Base-by-base conservation (phyloP, 2,113 vertebrate species). In the Sylvia atricapilla region DNA sequence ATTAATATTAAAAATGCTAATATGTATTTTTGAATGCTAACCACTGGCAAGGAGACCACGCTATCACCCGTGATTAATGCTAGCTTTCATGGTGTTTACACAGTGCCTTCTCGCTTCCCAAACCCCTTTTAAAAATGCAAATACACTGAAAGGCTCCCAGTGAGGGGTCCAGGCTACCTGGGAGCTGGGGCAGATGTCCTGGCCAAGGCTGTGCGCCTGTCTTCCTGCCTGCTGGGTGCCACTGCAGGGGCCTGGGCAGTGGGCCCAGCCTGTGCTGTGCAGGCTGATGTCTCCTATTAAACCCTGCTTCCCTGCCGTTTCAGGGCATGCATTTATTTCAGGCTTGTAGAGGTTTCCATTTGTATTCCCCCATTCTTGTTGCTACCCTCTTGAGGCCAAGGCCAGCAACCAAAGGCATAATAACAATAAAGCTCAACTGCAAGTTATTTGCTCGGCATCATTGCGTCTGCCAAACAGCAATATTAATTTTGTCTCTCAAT, bases 1-100 rank as follows among this genome's bases (percentile, higher is more conserved):
- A 88, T 92, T 88, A 95, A 92, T 93, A 74, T 73, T 86, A 81
- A 92, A 92, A 95, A 85, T 85, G 88, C 46, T 92, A 93, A 92
- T 95, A 90, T 52, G 72, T 83, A 22, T 88, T 92, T 96, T 93
- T 73, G 66, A 86, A 55, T 53, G 68, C 80, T 88, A 88, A 83
- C 67, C n/a, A 30, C 72, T 63, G 18, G 0, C 9, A 1, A 77
- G 68, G 76, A 86, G 79, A 58, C 82, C 37, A 13, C 0, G 4
- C 74, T 67, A 13, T 35, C 59, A 12, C n/a, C 47, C 47, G 86
- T 69, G 75, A 95, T 90, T 92, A 88, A 58, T 3, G 7, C 58
- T 41, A 18, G 70, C 41, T 53, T 82, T 93, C 50, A 30, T 8
- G 46, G 20, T 4, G 11, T 53, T 92, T 84, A 43, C n/a, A 39